These are phyloP conservation scores for Drosophila carrolli DNA, from an alignment of 1,140 invertebrate species.

Conservation along the genomic window DNA sequence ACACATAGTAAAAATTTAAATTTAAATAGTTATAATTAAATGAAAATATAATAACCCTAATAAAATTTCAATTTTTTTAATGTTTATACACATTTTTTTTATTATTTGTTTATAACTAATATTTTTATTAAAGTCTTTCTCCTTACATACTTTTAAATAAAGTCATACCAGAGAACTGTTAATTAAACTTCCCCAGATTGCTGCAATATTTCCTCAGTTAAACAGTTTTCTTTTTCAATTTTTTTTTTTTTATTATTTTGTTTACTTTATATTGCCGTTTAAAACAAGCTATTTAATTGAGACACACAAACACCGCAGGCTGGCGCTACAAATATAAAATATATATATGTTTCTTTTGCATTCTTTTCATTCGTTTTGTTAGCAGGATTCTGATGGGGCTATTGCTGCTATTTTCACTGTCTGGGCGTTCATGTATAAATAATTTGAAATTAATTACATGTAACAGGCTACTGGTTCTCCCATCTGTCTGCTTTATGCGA, in stretches of 20 bases:
- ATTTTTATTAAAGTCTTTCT: too few species aligned
- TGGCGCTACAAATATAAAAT: conserved; percentile 39
- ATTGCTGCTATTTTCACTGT: conserved; percentile 19
- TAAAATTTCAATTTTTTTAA: too few species aligned
- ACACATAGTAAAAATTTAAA: too few species aligned
- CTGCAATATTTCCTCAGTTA: conserved; percentile 9
- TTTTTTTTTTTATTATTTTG: conserved; percentile 22
- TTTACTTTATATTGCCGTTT: conserved; percentile 38
- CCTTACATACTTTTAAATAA: background rate
- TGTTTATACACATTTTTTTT: too few species aligned
- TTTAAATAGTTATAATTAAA: too few species aligned
- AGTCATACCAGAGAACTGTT: background rate
- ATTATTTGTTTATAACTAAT: background rate
- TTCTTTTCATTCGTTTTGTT: conserved; percentile 44
- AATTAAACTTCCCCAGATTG: background rate
- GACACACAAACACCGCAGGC: conserved; percentile 42
- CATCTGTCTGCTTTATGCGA: conserved; percentile 36
- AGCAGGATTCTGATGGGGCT: conserved; percentile 17
- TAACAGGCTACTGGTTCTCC: conserved; percentile 64
- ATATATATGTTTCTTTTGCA: conserved; percentile 24
- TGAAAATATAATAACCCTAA: too few species aligned
- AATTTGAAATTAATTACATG: conserved; percentile 83
- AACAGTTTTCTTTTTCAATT: conserved; percentile 12
- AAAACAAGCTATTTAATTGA: conserved; percentile 51
- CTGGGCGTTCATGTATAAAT: conserved; percentile 79